Conservation (phyloP, 2,888 invertebrate species). For the Xylophagus ater region DNA sequence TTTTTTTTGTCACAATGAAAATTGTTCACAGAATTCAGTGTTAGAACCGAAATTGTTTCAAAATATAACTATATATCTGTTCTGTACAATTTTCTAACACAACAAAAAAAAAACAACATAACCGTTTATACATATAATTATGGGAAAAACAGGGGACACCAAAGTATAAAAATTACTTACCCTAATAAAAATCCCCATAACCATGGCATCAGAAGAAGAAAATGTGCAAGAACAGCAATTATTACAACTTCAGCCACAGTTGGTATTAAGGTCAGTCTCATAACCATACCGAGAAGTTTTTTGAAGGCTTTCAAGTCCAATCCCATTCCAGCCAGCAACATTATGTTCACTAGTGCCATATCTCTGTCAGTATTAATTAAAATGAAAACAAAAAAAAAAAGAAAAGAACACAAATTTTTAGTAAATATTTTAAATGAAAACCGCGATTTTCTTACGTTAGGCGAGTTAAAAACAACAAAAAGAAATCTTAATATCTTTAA, state of each 20-base stretch:
- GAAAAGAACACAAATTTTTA: not conserved
- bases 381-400: too few relatives aligned
- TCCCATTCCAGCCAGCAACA: constrained; percentile 53
- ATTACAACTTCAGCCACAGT: constrained; percentile 47
- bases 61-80: too few relatives aligned
- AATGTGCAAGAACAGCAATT: constrained; percentile 43
- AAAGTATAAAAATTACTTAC: constrained; percentile 30
- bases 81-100: too few relatives aligned
- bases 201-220: constrained; percentile 49
- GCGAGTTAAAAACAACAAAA: too few relatives aligned
- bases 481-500: too few relatives aligned
- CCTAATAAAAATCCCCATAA: constrained; percentile 46
- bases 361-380: constrained; percentile 42
- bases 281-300: constrained; percentile 43
- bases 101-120: too few relatives aligned
- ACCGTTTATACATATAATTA: too few relatives aligned
- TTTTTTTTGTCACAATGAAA: not conserved
- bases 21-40: not conserved
- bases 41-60: too few relatives aligned
- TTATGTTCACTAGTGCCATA: constrained; percentile 51
- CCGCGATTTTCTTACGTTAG: too few relatives aligned
- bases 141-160: constrained; percentile 2
- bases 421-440: too few relatives aligned
- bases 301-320: constrained; percentile 48
- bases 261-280: constrained; percentile 48